These are phyloP conservation scores for Hylaeus anthracinus DNA, from an alignment of 1,140 invertebrate genomes.

Conservation along the genomic window DNA sequence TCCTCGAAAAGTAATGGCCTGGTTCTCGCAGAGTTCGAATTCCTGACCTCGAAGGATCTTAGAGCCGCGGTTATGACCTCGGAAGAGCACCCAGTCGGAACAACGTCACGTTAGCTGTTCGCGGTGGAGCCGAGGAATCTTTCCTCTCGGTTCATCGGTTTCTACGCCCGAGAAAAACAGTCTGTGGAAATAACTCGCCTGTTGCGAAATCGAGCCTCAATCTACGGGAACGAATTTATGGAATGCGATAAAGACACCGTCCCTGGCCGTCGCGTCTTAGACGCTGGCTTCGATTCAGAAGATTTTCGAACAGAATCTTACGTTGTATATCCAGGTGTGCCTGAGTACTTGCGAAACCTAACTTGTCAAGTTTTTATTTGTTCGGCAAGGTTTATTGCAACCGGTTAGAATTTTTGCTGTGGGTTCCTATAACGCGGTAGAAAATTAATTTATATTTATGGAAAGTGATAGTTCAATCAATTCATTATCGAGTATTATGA, in stretches of 20 bases:
- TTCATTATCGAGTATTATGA: too few species aligned
- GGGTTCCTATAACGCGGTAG: too few species aligned
- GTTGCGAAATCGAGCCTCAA: constrained; percentile 25
- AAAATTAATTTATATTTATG: too few species aligned
- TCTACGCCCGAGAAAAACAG: constrained; percentile 36
- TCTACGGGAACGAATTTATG: constrained; percentile 32
- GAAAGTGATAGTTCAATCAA: too few species aligned
- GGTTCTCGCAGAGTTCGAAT: constrained; percentile 65
- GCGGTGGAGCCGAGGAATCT: constrained; percentile 51
- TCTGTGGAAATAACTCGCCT: constrained; percentile 9
- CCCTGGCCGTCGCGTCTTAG: neutral
- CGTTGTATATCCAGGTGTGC: too few species aligned
- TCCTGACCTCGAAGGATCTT: constrained; percentile 57
- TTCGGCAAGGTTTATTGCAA: too few species aligned
- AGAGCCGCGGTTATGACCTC: constrained; percentile 59
- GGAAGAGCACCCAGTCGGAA: constrained; percentile 64
- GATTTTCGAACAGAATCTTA: neutral
- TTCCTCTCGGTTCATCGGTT: constrained; percentile 55
- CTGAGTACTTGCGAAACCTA: too few species aligned
- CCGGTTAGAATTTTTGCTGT: too few species aligned
- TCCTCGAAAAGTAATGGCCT: constrained; percentile 64
- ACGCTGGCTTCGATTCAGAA: neutral
- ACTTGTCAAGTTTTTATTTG: too few species aligned
- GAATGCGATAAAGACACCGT: constrained; percentile 2
- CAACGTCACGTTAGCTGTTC: constrained; percentile 65